Evolutionary conservation across 1,140 invertebrate species (phyloP).

Genomic region (Homalodisca vitripennis): DNA sequence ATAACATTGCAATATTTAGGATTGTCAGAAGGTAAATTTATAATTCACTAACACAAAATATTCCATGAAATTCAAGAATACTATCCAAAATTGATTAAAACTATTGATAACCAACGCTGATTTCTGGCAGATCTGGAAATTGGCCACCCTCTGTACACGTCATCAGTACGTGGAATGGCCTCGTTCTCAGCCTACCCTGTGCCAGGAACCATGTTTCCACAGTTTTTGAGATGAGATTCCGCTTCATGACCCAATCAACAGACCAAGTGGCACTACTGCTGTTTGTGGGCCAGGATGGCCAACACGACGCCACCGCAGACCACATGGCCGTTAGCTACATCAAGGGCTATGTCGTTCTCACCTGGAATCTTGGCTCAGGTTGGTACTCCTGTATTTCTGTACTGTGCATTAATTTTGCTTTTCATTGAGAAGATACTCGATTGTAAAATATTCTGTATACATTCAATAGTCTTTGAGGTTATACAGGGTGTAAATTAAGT

Average conservation of each 20-base stretch:
- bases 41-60: no score
- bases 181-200: slow-evolving; percentile 79
- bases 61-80: no score
- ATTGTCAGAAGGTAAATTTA: no score
- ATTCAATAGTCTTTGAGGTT: no score
- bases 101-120: background rate
- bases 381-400: no score
- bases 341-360: slow-evolving; percentile 83
- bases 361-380: slow-evolving; percentile 87
- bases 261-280: slow-evolving; percentile 82
- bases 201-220: slow-evolving; percentile 61
- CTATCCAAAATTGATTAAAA: background rate
- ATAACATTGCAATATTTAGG: no score
- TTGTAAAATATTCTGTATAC: no score
- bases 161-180: slow-evolving; percentile 70
- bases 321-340: slow-evolving; percentile 83
- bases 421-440: no score
- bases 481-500: no score
- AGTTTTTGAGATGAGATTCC: slow-evolving; percentile 64
- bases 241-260: slow-evolving; percentile 70
- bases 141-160: slow-evolving; percentile 71
- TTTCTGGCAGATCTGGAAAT: slow-evolving; percentile 65
- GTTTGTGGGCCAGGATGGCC: slow-evolving; percentile 73
- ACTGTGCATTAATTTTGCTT: no score
- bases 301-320: slow-evolving; percentile 68